Conservation (phyloP, 2,113 vertebrate genomes). For the Cariama cristata region DNA sequence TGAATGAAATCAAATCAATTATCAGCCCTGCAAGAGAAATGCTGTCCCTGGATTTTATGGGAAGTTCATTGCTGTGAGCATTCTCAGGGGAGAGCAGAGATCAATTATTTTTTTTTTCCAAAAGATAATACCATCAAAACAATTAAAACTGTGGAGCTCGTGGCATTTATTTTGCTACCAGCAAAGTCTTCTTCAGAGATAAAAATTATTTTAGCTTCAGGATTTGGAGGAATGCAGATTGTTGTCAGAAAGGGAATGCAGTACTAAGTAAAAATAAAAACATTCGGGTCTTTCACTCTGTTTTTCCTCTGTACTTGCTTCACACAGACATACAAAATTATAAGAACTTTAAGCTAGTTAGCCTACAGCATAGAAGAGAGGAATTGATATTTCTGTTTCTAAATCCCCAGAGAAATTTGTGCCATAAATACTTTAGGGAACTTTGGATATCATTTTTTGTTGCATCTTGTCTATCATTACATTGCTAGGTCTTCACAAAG, state of each 20-base stretch:
- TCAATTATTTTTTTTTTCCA: neutral
- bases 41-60: neutral
- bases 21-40: neutral
- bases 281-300: neutral
- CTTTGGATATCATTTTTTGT: neutral
- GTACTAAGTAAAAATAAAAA: neutral
- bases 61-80: neutral
- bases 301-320: neutral
- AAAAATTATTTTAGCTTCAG: neutral
- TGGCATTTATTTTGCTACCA: neutral
- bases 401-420: neutral
- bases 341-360: neutral
- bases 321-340: neutral
- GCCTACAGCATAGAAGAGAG: neutral
- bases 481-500: neutral
- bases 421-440: neutral
- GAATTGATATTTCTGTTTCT: neutral
- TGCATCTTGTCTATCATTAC: neutral
- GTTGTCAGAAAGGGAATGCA: neutral
- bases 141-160: neutral
- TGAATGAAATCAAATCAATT: neutral
- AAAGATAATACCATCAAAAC: neutral
- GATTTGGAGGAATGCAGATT: neutral
- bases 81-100: neutral
- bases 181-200: neutral